These are phyloP conservation scores for Argyresthia albistria DNA, from an alignment of 2,888 invertebrate genomes.

Conservation along the genomic window DNA sequence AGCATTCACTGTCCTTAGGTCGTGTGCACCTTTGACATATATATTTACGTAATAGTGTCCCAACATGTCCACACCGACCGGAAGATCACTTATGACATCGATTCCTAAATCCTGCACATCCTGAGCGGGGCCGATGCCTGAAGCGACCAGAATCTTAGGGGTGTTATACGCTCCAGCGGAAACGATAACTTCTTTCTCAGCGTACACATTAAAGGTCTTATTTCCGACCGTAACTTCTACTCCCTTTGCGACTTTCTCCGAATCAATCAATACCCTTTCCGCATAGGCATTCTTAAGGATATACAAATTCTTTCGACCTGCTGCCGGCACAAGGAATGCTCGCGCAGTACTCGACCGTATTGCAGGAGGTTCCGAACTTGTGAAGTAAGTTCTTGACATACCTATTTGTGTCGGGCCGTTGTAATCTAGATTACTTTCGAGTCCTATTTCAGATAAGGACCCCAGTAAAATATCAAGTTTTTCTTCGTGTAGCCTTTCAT, in stretches of 20 bases:
- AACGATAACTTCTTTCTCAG: slow-evolving; percentile 6
- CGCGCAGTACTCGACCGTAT: not conserved
- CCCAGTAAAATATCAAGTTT: not conserved
- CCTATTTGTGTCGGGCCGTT: slow-evolving; percentile 6
- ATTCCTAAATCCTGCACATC: slow-evolving; percentile 2
- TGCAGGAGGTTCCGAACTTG: not conserved
- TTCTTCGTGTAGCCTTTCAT: not conserved
- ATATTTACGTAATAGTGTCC: slow-evolving; percentile 8
- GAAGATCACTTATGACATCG: slow-evolving; percentile 3
- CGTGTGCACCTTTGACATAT: slow-evolving; percentile 1
- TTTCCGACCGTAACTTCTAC: not conserved
- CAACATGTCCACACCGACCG: slow-evolving; percentile 7
- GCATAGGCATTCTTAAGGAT: slow-evolving; percentile 4
- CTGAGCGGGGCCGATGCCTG: slow-evolving; percentile 7
- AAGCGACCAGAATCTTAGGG: slow-evolving; percentile 9
- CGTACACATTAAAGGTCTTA: slow-evolving; percentile 2
- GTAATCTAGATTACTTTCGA: not conserved
- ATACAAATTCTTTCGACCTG: slow-evolving; percentile 3
- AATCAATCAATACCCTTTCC: not conserved
- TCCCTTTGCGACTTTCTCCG: slow-evolving; percentile 1
- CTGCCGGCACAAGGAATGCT: slow-evolving; percentile 9
- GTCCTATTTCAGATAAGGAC: not conserved
- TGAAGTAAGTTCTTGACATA: not conserved
- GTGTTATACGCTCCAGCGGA: slow-evolving; percentile 7
- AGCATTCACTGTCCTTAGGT: not conserved